Percentiles rank a stretch among this genome's conserved stretches.
Conservation (phyloP, 2,113 vertebrate species). For the Rhinoderma darwinii region DNA sequence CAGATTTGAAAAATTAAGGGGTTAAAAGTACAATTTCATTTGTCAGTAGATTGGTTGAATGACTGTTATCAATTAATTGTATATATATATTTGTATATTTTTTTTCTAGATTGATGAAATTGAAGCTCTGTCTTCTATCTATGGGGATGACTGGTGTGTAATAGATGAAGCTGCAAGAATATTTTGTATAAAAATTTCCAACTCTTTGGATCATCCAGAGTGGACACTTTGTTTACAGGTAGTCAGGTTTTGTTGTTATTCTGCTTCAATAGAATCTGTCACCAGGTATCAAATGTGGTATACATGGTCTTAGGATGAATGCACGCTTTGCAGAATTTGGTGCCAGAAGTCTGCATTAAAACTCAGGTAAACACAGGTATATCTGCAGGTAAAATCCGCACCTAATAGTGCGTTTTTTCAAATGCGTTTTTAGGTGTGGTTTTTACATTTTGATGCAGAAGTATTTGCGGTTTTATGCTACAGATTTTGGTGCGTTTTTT, state of each 20-base stretch:
- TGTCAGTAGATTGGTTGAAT: not conserved
- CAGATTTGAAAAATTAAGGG: too few relatives aligned
- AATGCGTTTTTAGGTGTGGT: too few relatives aligned
- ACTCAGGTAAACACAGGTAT: too few relatives aligned
- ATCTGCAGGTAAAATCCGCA: too few relatives aligned
- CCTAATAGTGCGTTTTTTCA: too few relatives aligned
- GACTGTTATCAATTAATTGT: not conserved
- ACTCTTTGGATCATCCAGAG: constrained; percentile 77
- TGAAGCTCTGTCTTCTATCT: constrained; percentile 94
- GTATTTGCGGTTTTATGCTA: too few relatives aligned
- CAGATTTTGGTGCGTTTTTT: too few relatives aligned
- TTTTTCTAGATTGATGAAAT: constrained; percentile 89
- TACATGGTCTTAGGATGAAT: too few relatives aligned
- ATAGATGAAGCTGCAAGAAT: constrained; percentile 89
- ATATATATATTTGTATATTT: not conserved
- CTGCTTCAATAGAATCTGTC: not conserved
- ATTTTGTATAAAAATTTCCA: constrained; percentile 91
- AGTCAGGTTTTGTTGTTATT: constrained; percentile 14
- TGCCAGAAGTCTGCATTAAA: too few relatives aligned
- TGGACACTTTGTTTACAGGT: constrained; percentile 93
- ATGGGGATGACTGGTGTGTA: constrained; percentile 95
- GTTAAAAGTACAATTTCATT: not conserved
- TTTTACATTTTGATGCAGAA: too few relatives aligned
- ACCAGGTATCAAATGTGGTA: not conserved
- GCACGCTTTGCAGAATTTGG: too few relatives aligned